Base-by-base conservation (phyloP, 2,113 vertebrate species). In the Tylochromis polylepis region DNA sequence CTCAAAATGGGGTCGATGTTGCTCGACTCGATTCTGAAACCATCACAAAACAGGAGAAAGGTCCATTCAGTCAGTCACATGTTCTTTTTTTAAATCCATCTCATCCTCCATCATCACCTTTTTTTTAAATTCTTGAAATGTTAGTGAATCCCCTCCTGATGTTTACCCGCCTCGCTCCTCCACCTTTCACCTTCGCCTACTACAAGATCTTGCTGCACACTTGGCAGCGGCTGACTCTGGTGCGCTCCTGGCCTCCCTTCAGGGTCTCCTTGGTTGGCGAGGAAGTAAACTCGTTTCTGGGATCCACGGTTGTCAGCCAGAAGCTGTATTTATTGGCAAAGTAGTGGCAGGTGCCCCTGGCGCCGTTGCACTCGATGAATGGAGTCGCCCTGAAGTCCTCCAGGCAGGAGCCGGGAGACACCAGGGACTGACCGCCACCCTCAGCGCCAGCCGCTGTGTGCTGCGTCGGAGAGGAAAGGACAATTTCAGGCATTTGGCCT, bases 271-370 rank as follows among this genome's bases (percentile, higher is more conserved):
- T 96, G 1, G 91, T 92, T 1, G 94, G 92, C 3, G 95, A 94
- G 0, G 95, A 92, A 11, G 91, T 58, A 59, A 99, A 99, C 95
- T 98, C 97, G 83, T 93, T 94, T 2, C 78, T 89, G 85, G 93
- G 95, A 4, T 98, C 97, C 15, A 99, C 96, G 0, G 97, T 97
- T 0, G 96, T 98, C 87, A 99, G 96, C 99, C 98, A 99, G 97
- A 99, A 99, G 95, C 99, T 99, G 96, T 97, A 98, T 77, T 99
- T 98, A 93, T 98, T 99, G 89, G 97, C 97, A 18, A 99, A 99
- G 96, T 98, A 99, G 85, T 99, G 97, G 94, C 99, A 99, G 0
- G 97, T 97, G 3, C 98, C 98, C 10, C 95, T 95, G 7, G 97
- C 97, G 0, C 99, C 98, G 1, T 97, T 98, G 96, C 99, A 99